Percentiles rank a stretch among this genome's conserved stretches.
Conservation (phyloP, 2,113 vertebrate genomes). For the Dicaeum eximium region DNA sequence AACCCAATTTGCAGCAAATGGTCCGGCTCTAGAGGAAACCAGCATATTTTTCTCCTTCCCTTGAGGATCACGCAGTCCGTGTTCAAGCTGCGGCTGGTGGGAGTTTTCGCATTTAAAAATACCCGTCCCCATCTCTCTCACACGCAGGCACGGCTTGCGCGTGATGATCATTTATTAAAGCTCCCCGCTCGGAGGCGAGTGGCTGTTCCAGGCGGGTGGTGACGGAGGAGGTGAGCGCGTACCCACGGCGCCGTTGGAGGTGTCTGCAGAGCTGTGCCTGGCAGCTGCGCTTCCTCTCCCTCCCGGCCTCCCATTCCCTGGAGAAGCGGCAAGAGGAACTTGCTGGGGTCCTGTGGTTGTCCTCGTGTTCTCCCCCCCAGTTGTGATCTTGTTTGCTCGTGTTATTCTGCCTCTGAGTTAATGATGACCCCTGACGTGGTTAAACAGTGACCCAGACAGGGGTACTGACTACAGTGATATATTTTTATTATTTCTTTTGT, state of each 20-base stretch:
- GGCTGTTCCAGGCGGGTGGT: neutral
- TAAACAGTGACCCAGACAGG: neutral
- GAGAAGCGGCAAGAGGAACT: neutral
- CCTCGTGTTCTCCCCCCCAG: neutral
- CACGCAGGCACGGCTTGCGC: neutral
- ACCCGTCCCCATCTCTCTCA: neutral
- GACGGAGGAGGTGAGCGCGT: neutral
- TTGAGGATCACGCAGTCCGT: neutral
- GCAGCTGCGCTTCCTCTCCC: neutral
- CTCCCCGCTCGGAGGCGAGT: neutral
- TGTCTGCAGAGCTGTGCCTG: neutral
- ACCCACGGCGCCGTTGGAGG: neutral
- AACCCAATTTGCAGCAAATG: neutral
- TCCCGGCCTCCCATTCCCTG: neutral
- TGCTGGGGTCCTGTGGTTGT: accelerated
- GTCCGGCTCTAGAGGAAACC: neutral
- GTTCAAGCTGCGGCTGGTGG: constrained; percentile 11
- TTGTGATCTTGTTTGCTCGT: neutral
- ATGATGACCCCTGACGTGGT: neutral
- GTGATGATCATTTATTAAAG: constrained; percentile 8
- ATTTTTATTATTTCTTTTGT: constrained; percentile 46
- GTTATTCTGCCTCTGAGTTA: neutral
- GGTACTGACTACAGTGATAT: neutral
- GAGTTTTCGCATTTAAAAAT: constrained; percentile 54
- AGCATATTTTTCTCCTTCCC: constrained; percentile 10